phyloP scores from a whole-genome alignment of 2,888 invertebrate genomes.

The Caenorhabditis afra region DNA sequence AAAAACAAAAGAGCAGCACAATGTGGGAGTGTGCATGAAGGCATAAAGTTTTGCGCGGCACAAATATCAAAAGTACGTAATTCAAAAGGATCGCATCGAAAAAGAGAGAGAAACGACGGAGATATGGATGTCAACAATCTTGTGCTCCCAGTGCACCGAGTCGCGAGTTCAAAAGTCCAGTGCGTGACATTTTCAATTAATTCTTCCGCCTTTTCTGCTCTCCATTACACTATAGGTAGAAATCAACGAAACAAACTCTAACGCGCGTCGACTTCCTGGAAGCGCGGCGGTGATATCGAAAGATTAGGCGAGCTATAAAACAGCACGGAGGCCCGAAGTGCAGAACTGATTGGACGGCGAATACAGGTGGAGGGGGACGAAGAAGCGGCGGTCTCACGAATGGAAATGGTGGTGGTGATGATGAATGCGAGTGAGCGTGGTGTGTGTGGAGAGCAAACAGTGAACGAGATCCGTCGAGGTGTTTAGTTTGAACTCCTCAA shows the following conservation, averaged over 20 bases:
- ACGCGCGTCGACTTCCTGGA: too few species aligned
- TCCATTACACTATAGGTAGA: conserved; percentile 38
- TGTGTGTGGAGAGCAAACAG: conserved; percentile 11
- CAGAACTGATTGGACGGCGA: not conserved
- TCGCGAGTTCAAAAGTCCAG: conserved; percentile 38
- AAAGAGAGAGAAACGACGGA: not conserved
- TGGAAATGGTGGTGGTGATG: not conserved
- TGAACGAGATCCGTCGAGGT: conserved; percentile 13
- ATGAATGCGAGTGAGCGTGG: not conserved
- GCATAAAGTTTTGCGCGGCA: too few species aligned
- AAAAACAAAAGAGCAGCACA: too few species aligned
- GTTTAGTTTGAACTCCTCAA: conserved; percentile 45
- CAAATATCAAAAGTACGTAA: conserved; percentile 4
- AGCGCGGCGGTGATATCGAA: too few species aligned
- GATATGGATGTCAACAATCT: conserved; percentile 18
- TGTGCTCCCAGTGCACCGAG: not conserved
- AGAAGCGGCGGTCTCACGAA: too few species aligned
- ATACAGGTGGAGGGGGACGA: too few species aligned
- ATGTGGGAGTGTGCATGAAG: too few species aligned
- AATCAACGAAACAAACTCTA: conserved; percentile 31
- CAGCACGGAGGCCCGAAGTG: too few species aligned
- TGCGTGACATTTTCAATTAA: conserved; percentile 51
- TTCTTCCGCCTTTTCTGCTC: conserved; percentile 20
- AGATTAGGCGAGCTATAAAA: too few species aligned
- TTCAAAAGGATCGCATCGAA: too few species aligned